A percentile compares a stretch with the other conserved stretches of the same genome.
phyloP scores from a whole-genome alignment of 1,140 invertebrate genomes.

The Asbolus verrucosus region DNA sequence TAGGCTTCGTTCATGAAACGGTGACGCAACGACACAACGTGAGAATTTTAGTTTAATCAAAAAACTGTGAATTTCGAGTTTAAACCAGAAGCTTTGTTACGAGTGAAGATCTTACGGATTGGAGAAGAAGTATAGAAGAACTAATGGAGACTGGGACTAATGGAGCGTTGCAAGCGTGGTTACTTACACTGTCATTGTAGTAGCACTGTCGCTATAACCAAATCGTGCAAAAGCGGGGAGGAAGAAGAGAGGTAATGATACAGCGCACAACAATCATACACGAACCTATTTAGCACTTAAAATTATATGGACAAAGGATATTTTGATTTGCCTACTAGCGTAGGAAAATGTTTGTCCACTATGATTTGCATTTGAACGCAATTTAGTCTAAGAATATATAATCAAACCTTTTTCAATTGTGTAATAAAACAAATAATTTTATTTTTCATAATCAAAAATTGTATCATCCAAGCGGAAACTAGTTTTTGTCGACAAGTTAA shows the following conservation, averaged over 20 bases:
- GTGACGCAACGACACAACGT: slow-evolving; percentile 44
- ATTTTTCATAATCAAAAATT: slow-evolving; percentile 39
- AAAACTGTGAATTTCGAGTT: slow-evolving; percentile 12
- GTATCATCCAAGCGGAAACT: slow-evolving; percentile 32
- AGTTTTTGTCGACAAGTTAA: slow-evolving; percentile 35
- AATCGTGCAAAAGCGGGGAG: slow-evolving; percentile 52
- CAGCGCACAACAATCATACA: slow-evolving; percentile 50
- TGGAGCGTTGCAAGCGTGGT: slow-evolving; percentile 43
- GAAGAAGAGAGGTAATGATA: slow-evolving; percentile 50
- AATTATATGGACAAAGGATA: slow-evolving; percentile 57
- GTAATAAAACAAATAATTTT: slow-evolving; percentile 29
- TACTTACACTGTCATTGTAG: slow-evolving; percentile 45
- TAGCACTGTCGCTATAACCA: slow-evolving; percentile 43
- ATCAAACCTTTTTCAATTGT: slow-evolving; percentile 35
- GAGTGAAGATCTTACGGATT: slow-evolving; percentile 17
- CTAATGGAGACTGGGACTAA: not conserved
- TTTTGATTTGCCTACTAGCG: slow-evolving; percentile 44
- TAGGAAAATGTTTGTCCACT: slow-evolving; percentile 42
- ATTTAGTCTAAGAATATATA: slow-evolving; percentile 29
- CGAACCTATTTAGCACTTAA: slow-evolving; percentile 58
- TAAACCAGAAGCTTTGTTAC: slow-evolving; percentile 7
- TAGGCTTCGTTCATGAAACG: slow-evolving; percentile 39
- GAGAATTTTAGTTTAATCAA: slow-evolving; percentile 35
- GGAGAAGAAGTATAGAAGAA: slow-evolving; percentile 12
- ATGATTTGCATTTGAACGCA: slow-evolving; percentile 42